Evolutionary conservation across 1,140 invertebrate species (phyloP).

Genomic region (Tribolium madens): DNA sequence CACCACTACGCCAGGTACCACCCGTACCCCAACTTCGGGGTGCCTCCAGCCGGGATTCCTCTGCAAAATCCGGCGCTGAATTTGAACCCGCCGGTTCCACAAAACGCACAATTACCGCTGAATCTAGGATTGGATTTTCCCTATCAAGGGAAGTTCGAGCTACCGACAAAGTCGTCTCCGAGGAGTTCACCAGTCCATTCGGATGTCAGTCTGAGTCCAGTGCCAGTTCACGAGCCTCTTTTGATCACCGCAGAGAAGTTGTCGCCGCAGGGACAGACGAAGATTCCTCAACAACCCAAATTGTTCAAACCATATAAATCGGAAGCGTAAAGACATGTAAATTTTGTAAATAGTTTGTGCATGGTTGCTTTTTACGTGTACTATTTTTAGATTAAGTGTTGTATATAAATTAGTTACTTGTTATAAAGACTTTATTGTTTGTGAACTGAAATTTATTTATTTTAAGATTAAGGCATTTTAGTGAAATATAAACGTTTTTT

Average conservation of each 20-base stretch:
- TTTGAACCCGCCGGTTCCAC: constrained; percentile 51
- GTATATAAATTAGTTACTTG: not conserved
- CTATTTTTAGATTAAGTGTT: not conserved
- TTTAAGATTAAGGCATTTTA: not conserved
- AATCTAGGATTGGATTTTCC: constrained; percentile 61
- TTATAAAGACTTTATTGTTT: not conserved
- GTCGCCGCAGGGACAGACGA: constrained; percentile 61
- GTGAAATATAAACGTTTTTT: not conserved
- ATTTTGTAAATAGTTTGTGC: not conserved
- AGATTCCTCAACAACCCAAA: constrained; percentile 71
- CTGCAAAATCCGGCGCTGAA: constrained; percentile 53
- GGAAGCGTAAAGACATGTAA: constrained; percentile 66
- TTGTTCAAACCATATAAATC: constrained; percentile 79
- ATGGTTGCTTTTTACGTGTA: not conserved
- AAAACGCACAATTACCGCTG: constrained; percentile 56
- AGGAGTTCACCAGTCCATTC: constrained; percentile 58
- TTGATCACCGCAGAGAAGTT: constrained; percentile 60
- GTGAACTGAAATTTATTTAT: not conserved
- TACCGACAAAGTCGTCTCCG: constrained; percentile 54
- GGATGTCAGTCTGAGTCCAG: constrained; percentile 62
- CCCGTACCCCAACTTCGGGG: constrained; percentile 65
- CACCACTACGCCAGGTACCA: constrained; percentile 65
- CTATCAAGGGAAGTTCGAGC: constrained; percentile 49
- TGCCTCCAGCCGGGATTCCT: constrained; percentile 55
- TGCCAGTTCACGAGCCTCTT: constrained; percentile 57